phyloP scores from a whole-genome alignment of 2,888 invertebrate genomes.

The Cephonodes hylas region DNA sequence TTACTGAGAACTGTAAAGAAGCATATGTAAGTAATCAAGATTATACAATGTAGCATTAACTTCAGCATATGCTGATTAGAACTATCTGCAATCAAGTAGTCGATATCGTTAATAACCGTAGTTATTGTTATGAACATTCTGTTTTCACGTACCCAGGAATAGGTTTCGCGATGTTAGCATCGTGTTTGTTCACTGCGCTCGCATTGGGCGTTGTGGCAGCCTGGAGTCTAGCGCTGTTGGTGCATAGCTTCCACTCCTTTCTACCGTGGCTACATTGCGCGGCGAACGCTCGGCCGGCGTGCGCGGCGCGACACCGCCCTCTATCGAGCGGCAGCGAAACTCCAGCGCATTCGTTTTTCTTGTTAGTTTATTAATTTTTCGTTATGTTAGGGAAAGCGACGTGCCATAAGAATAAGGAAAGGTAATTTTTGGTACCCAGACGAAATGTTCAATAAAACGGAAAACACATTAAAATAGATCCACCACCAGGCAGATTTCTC shows the following conservation, averaged over 20 bases:
- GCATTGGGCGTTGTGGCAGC: slow-evolving; percentile 57
- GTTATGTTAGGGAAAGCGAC: too few relatives aligned
- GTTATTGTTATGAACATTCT: neutral
- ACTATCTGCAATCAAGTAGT: too few relatives aligned
- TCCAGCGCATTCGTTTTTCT: slow-evolving; percentile 67
- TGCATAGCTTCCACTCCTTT: slow-evolving; percentile 66
- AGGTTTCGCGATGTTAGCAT: slow-evolving; percentile 62
- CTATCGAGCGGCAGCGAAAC: slow-evolving; percentile 56
- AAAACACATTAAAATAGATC: too few relatives aligned
- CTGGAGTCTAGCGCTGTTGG: slow-evolving; percentile 60
- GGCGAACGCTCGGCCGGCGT: slow-evolving; percentile 56
- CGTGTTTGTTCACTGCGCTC: slow-evolving; percentile 55
- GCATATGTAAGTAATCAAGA: too few relatives aligned
- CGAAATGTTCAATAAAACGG: too few relatives aligned
- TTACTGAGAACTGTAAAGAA: too few relatives aligned
- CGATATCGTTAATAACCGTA: too few relatives aligned
- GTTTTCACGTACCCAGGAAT: slow-evolving; percentile 43
- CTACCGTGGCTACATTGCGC: slow-evolving; percentile 76
- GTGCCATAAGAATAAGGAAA: too few relatives aligned
- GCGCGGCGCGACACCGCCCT: slow-evolving; percentile 66
- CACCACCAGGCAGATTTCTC: too few relatives aligned
- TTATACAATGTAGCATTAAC: too few relatives aligned
- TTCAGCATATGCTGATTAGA: too few relatives aligned
- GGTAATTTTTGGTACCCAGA: too few relatives aligned
- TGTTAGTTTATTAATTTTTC: slow-evolving; percentile 47